Conservation (phyloP, 1,140 invertebrate species). For the Macrotrachela quadricornifera region DNA sequence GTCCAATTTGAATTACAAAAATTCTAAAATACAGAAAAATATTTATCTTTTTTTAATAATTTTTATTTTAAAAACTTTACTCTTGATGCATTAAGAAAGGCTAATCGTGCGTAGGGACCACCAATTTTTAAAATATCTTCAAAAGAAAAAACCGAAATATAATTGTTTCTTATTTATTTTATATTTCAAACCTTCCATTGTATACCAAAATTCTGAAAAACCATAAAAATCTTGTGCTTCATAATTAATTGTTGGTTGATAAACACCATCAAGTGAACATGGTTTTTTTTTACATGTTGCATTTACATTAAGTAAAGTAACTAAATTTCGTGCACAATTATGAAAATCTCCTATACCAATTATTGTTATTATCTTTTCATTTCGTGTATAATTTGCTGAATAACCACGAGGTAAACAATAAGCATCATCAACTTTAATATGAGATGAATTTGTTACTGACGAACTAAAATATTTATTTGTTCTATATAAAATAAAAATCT, state of each 20-base stretch:
- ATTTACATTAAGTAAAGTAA: constrained; percentile 18
- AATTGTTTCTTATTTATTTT: constrained; percentile 16
- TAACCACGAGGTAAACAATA: neutral
- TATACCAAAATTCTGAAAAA: constrained; percentile 39
- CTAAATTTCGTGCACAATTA: constrained; percentile 15
- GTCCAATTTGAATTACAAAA: neutral
- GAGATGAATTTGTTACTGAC: neutral
- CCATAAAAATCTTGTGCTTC: constrained; percentile 31
- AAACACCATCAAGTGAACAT: constrained; percentile 25
- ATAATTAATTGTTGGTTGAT: constrained; percentile 21
- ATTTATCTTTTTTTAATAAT: neutral
- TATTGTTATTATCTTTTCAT: too few relatives aligned
- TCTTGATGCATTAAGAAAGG: too few relatives aligned
- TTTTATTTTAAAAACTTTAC: too few relatives aligned
- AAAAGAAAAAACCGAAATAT: neutral
- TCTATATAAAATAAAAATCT: too few relatives aligned
- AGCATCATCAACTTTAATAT: neutral
- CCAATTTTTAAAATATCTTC: neutral
- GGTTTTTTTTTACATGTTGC: constrained; percentile 14
- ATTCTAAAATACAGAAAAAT: neutral
- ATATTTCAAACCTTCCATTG: constrained; percentile 34
- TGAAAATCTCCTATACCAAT: constrained; percentile 14
- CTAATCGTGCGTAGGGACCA: neutral
- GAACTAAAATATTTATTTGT: neutral
- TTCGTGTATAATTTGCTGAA: neutral